Evolutionary conservation across 2,888 invertebrate species (phyloP), one percentile per base, ranked within the genome.

Genomic region (Athalia circularis): DNA sequence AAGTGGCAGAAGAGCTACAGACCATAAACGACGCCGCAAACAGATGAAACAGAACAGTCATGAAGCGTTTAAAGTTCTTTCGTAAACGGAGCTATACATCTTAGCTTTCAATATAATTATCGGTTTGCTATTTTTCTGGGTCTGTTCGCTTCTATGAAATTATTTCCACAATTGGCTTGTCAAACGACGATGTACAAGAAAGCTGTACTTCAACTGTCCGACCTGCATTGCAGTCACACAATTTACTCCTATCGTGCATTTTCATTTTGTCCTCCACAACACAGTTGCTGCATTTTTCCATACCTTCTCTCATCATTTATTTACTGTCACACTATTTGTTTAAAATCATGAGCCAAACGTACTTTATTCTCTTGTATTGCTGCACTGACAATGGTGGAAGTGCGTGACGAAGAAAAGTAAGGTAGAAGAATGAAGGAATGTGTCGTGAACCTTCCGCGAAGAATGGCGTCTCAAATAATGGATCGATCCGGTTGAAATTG

Each of bases 401-500:
- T 43, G 50, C 45, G 52, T 68, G 29, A 68, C 50, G 52, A 29
- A 68, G 54, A 9, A 68, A 68, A 67, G 15, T 2, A n/a, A 54
- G 9, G 54, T 11, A 8, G 4, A 54, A 54, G 54, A 13, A 61
- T 61, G 72, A 47, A 45, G 72, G 57, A 72, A 72, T 72, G 52
- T 59, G 72, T 72, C 72, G 72, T 59, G 52, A 59, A 15, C 72
- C 45, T 72, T 72, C 52, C 72, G 57, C 57, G 13, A 45, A 72
- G 72, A 72, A 72, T 72, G 72, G 47, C 72, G 57, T 72, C 72
- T 72, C 13, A 72, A 72, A 72, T 72, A 72, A 72, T 72, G 57
- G 57, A 72, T 72, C 72, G 72, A 72, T 72, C 72, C 72, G 57
- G 57, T 72, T 59, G 72, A 72, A 72, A 72, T 72, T 72, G 72